These are phyloP conservation scores for Drosophila trichaetosa DNA, from an alignment of 2,888 invertebrate species.

Conservation along the genomic window DNA sequence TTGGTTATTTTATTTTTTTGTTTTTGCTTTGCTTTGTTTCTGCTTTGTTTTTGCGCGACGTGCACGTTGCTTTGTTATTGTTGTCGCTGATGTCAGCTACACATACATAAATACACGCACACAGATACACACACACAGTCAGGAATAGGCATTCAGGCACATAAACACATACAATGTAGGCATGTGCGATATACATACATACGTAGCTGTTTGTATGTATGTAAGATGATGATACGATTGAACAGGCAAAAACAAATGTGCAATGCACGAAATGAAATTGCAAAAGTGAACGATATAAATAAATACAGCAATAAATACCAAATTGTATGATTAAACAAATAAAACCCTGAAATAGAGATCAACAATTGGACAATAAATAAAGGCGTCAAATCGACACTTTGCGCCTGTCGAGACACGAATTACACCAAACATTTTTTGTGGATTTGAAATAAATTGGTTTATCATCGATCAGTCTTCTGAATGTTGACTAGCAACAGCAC, in stretches of 20 bases:
- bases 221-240: conserved; percentile 20
- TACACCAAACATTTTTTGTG: not conserved
- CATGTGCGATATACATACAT: conserved; percentile 54
- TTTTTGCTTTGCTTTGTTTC: conserved; percentile 25
- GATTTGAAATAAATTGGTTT: conserved; percentile 19
- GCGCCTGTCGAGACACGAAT: not conserved
- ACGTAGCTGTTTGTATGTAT: not conserved
- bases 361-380: conserved; percentile 8
- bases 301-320: not conserved
- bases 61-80: conserved; percentile 78
- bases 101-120: conserved; percentile 19
- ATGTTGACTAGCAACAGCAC: conserved; percentile 14
- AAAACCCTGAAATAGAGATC: conserved; percentile 14
- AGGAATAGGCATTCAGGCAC: conserved; percentile 2
- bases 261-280: conserved; percentile 45
- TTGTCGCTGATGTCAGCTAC: conserved; percentile 76
- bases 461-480: too few relatives aligned
- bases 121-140: not conserved
- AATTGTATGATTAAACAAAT: conserved; percentile 32
- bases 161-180: conserved; percentile 9
- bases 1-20: conserved; percentile 36
- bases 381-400: not conserved
- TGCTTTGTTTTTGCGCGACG: conserved; percentile 54
- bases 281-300: conserved; percentile 34
- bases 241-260: conserved; percentile 46